Evolutionary conservation across 1,140 invertebrate species (phyloP), one percentile per base, ranked within the genome.

Genomic region (Leguminivora glycinivorella): DNA sequence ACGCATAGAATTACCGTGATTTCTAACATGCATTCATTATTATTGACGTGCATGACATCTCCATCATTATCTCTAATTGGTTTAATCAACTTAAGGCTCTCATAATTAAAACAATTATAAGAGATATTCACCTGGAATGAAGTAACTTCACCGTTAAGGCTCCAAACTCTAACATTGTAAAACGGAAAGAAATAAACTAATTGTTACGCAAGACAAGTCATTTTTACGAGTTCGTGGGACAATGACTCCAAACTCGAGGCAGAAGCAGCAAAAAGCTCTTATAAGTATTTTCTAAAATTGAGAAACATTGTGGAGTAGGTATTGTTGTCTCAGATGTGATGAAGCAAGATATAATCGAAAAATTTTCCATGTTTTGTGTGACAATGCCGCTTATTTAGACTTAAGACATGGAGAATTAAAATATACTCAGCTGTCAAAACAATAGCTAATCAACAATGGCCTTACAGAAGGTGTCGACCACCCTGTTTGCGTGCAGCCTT

Each of bases 171-270:
- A 26, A 63, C 58, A 29, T 9, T 22, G 22, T 31, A 60, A 31
- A 63, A 19, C 58, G 17, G 17, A 63, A 63, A 29, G 56, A 58
- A 58, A 58, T 14, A 63, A 63, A 31, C 58, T 63, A 63, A 63
- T 63, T 63, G 58, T 63, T 63, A 63, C 58, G 58, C 58, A 63
- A 63, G 58, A 31, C 25, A 63, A 63, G 58, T 31, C 26, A 26
- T 29, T 34, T 29, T 29, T 63, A 63, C n/a, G 58, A n/a, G 26
- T 17, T 31, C 58, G 26, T 17, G 58, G 25, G 58, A 19, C 58
- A 63, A 29, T 34, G 58, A 63, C 58, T 31, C 26, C 26, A 63
- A 31, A 29, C 58, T 22, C 58, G 26, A 63, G 26, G 17, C 58
- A 34, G 58, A 63, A 63, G 26, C 7, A 29, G 26, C 29, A 34